Conservation (phyloP, 2,797 vertebrate species). For the Furcifer pardalis region DNA sequence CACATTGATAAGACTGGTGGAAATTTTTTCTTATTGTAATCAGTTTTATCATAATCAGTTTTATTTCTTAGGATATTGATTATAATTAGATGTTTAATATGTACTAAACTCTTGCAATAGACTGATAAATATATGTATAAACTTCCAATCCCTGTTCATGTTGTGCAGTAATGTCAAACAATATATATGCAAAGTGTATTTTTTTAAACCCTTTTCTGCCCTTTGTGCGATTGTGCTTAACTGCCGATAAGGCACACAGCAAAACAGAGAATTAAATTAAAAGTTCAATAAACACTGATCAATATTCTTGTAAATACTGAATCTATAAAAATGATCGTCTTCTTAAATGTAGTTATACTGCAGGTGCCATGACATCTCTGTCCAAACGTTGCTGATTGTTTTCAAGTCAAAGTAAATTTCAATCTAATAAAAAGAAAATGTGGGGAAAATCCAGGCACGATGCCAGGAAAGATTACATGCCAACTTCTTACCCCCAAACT, state of each 20-base stretch:
- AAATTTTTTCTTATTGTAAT: constrained; percentile 23
- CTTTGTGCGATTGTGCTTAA: constrained; percentile 71
- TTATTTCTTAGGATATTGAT: constrained; percentile 44
- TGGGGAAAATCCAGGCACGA: constrained; percentile 49
- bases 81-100: constrained; percentile 56
- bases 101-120: constrained; percentile 14
- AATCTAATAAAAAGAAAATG: constrained; percentile 47
- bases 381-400: constrained; percentile 55
- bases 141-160: constrained; percentile 1
- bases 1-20: constrained; percentile 33
- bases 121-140: background rate
- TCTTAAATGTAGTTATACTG: constrained; percentile 75
- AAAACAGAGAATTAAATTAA: constrained; percentile 83
- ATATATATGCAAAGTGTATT: constrained; percentile 49
- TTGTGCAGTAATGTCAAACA: constrained; percentile 46
- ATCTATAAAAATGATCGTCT: constrained; percentile 79
- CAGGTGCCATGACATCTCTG: constrained; percentile 39
- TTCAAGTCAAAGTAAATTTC: constrained; percentile 58
- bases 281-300: constrained; percentile 81
- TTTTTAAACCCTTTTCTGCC: constrained; percentile 49
- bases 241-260: constrained; percentile 75
- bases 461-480: constrained; percentile 44
- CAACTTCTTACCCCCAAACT: constrained; percentile 51
- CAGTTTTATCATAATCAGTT: constrained; percentile 56
- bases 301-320: constrained; percentile 81